Conservation (phyloP, 2,797 vertebrate genomes). For the Rhadinocentrus ornatus region DNA sequence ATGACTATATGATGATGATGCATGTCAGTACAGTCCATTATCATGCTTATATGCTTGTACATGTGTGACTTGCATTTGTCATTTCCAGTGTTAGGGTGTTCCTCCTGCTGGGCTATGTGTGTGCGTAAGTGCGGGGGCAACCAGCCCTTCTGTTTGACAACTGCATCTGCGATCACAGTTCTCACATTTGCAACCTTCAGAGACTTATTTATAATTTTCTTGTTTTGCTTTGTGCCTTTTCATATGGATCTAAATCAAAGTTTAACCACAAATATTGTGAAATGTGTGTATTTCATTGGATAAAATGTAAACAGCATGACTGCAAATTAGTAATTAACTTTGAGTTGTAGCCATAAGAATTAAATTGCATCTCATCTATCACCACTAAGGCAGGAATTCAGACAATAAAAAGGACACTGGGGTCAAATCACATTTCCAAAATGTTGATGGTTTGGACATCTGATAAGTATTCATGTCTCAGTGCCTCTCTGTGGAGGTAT, state of each 20-base stretch:
- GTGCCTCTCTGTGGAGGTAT: background rate
- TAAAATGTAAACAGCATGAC: background rate
- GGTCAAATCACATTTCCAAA: background rate
- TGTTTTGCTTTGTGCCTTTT: background rate
- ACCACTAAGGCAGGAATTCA: background rate
- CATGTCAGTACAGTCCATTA: slow-evolving; percentile 7
- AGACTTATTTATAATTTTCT: background rate
- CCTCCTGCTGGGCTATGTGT: slow-evolving; percentile 37
- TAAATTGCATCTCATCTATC: background rate
- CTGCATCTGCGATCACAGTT: slow-evolving; percentile 22
- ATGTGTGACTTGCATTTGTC: slow-evolving; percentile 3
- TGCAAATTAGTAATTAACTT: background rate
- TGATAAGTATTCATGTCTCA: background rate
- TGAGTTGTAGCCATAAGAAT: background rate
- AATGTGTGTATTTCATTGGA: background rate
- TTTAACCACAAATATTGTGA: background rate
- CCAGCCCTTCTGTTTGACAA: slow-evolving; percentile 31
- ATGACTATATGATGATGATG: slow-evolving; percentile 7
- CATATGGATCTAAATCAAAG: background rate
- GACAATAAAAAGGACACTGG: no score
- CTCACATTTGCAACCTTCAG: background rate
- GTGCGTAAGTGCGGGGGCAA: slow-evolving; percentile 17
- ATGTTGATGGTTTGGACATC: background rate
- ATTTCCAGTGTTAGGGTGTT: slow-evolving; percentile 11
- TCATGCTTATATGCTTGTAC: background rate